phyloP scores from a whole-genome alignment of 1,140 invertebrate genomes.

The Drosophila arawakana region DNA sequence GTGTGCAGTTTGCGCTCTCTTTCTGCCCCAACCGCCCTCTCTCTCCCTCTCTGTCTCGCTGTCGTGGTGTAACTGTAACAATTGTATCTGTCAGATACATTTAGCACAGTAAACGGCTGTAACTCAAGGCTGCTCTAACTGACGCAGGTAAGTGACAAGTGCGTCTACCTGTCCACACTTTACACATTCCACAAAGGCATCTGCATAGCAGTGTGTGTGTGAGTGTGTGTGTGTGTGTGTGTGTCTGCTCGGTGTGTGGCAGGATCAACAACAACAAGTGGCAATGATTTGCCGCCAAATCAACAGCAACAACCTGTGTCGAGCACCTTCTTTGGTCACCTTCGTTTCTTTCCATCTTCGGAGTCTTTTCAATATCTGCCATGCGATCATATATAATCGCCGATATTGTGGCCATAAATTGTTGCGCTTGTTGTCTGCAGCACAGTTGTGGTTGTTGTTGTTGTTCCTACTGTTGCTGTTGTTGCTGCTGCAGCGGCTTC shows the following conservation, averaged over 20 bases:
- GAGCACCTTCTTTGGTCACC: conserved; percentile 17
- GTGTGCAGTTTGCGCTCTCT: not conserved
- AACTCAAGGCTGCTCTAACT: conserved; percentile 62
- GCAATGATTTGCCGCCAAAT: conserved; percentile 52
- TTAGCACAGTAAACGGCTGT: conserved; percentile 24
- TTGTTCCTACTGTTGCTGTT: conserved; percentile 43
- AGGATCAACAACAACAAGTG: conserved; percentile 49
- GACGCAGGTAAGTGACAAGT: conserved; percentile 61
- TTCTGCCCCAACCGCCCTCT: conserved; percentile 3
- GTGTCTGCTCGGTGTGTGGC: conserved; percentile 43
- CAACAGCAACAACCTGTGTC: conserved; percentile 7
- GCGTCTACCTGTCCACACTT: conserved; percentile 47
- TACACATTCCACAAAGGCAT: conserved; percentile 25
- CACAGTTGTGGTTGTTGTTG: not conserved
- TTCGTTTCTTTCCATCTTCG: not conserved
- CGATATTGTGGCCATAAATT: conserved; percentile 51
- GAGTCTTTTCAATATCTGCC: not conserved
- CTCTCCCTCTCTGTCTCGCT: not conserved
- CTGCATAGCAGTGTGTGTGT: not conserved
- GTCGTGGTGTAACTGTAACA: conserved; percentile 61
- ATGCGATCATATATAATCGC: conserved; percentile 40
- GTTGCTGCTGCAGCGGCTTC: conserved; percentile 40
- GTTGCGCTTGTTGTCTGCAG: conserved; percentile 31
- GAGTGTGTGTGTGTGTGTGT: conserved; percentile 13
- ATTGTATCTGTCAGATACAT: conserved; percentile 53